phyloP scores from a whole-genome alignment of 2,888 invertebrate species.

The Drosophila borealis region DNA sequence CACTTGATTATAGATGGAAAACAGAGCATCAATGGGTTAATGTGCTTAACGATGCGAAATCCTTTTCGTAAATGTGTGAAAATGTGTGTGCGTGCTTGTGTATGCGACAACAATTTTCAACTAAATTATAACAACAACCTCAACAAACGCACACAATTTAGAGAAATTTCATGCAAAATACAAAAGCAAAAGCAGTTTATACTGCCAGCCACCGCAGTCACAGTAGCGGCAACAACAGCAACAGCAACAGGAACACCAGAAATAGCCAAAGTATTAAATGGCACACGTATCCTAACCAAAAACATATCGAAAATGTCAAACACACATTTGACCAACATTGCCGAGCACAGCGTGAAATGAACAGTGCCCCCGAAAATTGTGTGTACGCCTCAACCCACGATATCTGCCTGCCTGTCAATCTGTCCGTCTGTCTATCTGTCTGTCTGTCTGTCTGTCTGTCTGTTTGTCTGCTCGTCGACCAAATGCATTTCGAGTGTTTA shows the following conservation, averaged over 20 bases:
- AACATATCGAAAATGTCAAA: constrained; percentile 79
- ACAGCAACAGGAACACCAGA: constrained; percentile 37
- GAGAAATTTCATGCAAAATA: constrained; percentile 73
- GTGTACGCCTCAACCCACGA: constrained; percentile 9
- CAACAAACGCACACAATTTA: constrained; percentile 67
- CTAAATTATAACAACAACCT: constrained; percentile 73
- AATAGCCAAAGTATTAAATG: constrained; percentile 62
- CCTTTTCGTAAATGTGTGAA: not conserved
- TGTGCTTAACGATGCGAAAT: constrained; percentile 13
- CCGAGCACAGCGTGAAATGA: constrained; percentile 58
- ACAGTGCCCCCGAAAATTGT: constrained; percentile 43
- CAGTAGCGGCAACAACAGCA: constrained; percentile 29
- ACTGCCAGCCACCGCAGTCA: constrained; percentile 35
- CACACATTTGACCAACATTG: constrained; percentile 72
- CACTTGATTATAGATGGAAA: not conserved
- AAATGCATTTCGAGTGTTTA: constrained; percentile 44
- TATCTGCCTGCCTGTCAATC: not conserved
- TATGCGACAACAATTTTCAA: constrained; percentile 57
- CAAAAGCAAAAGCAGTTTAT: constrained; percentile 60
- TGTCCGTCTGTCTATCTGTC: not conserved
- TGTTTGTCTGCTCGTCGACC: constrained; percentile 8
- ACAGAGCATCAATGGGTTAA: constrained; percentile 50
- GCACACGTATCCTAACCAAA: constrained; percentile 57
- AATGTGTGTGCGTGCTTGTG: constrained; percentile 3
- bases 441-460: not conserved